Evolutionary conservation across 2,797 vertebrate species (phyloP).

Genomic region (Gobio occitaniae): DNA sequence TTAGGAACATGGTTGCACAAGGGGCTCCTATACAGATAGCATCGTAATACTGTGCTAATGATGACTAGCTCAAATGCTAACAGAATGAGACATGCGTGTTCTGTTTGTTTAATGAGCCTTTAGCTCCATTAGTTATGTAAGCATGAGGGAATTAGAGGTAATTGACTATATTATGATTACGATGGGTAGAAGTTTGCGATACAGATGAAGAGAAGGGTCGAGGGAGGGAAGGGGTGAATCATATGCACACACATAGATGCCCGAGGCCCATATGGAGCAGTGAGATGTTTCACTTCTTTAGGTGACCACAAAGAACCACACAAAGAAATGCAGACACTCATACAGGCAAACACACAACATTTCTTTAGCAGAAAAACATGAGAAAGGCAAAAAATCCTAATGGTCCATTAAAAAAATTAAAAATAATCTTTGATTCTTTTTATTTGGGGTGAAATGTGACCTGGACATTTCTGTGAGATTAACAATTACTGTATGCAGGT

Average conservation of each 20-base stretch:
- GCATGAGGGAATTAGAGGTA: conserved; percentile 38
- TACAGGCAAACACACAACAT: not conserved
- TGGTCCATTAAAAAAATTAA: not conserved
- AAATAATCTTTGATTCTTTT: not conserved
- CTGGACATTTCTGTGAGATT: not conserved
- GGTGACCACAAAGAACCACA: not conserved
- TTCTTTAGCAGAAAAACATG: not conserved
- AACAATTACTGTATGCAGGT: not conserved
- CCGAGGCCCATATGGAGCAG: not conserved
- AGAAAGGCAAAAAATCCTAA: not conserved
- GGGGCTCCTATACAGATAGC: conserved; percentile 30
- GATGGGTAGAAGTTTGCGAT: conserved; percentile 43
- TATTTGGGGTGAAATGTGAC: not conserved
- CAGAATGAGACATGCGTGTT: conserved; percentile 46
- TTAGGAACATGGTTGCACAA: conserved; percentile 24
- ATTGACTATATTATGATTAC: conserved; percentile 41
- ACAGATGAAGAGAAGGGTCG: conserved; percentile 8
- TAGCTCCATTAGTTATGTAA: conserved; percentile 47
- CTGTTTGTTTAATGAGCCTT: conserved; percentile 53
- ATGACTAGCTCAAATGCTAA: conserved; percentile 52
- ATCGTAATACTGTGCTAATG: conserved; percentile 49
- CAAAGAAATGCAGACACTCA: not conserved
- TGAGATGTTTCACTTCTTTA: not conserved
- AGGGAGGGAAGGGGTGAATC: conserved; percentile 38
- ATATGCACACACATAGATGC: not conserved